Evolutionary conservation across 2,797 vertebrate species (phyloP).

Genomic region (Notolabrus celidotus): DNA sequence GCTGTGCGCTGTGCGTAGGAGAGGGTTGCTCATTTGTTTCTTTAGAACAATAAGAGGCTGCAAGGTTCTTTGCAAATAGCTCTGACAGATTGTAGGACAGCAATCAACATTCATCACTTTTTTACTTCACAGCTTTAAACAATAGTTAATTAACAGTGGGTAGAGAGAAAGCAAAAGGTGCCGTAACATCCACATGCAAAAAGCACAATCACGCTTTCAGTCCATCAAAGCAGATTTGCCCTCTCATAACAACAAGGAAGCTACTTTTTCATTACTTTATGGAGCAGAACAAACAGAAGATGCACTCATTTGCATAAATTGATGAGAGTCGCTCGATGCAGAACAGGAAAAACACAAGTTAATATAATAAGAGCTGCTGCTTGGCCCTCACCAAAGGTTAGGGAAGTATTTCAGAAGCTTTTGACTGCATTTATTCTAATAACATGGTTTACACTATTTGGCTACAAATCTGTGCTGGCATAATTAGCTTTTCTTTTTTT

Average conservation of each 20-base stretch:
- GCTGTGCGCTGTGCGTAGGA: slow-evolving; percentile 37
- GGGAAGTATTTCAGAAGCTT: slow-evolving; percentile 54
- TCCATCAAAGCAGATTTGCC: slow-evolving; percentile 58
- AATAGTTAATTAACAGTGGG: slow-evolving; percentile 15
- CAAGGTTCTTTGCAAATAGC: slow-evolving; percentile 40
- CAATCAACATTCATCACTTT: slow-evolving; percentile 21
- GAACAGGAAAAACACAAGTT: slow-evolving; percentile 67
- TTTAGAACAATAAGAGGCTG: slow-evolving; percentile 42
- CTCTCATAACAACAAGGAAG: slow-evolving; percentile 54
- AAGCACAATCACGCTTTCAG: slow-evolving; percentile 42
- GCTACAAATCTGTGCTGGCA: slow-evolving; percentile 32
- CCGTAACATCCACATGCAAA: slow-evolving; percentile 4
- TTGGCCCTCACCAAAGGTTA: slow-evolving; percentile 45
- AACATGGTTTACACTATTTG: slow-evolving; percentile 56
- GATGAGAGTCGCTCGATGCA: slow-evolving; percentile 76
- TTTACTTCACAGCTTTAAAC: neutral
- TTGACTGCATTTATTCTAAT: slow-evolving; percentile 44
- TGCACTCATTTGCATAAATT: slow-evolving; percentile 82
- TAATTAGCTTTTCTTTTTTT: too few relatives aligned
- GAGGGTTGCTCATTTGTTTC: slow-evolving; percentile 55
- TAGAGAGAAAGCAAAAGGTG: slow-evolving; percentile 9
- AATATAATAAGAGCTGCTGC: slow-evolving; percentile 59
- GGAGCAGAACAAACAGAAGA: slow-evolving; percentile 75
- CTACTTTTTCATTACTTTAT: slow-evolving; percentile 75
- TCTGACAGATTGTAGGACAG: slow-evolving; percentile 32